Evolutionary conservation across 2,888 invertebrate genomes (phyloP).

Genomic region (Apocheima hispidaria): DNA sequence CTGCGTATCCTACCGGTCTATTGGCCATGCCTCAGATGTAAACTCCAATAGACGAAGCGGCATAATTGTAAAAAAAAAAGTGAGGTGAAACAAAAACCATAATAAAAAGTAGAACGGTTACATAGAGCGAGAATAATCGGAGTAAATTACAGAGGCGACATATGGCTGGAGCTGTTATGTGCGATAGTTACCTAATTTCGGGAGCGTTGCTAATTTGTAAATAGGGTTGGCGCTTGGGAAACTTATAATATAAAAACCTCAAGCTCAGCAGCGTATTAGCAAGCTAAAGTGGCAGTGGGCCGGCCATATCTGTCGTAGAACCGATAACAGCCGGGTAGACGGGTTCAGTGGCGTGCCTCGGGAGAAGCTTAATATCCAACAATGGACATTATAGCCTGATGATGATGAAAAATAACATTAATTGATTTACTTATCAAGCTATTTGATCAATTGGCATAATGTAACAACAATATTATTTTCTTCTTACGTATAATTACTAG

Average conservation of each 20-base stretch:
- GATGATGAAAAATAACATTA: no score
- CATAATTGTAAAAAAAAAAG: conserved; percentile 43
- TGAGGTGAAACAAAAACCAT: conserved; percentile 40
- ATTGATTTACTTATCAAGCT: no score
- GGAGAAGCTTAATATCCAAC: no score
- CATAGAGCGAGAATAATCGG: conserved; percentile 45
- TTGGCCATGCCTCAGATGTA: conserved; percentile 41
- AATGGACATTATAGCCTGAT: no score
- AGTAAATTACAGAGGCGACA: conserved; percentile 45
- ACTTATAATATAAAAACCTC: background rate
- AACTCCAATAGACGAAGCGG: conserved; percentile 40
- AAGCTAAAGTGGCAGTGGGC: no score
- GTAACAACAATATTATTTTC: no score
- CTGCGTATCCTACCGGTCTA: conserved; percentile 29
- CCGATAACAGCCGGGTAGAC: no score
- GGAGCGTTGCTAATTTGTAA: conserved; percentile 12
- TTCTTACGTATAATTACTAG: no score
- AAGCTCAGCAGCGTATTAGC: no score
- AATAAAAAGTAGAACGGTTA: conserved; percentile 42
- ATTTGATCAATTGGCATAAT: no score
- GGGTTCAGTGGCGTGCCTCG: no score
- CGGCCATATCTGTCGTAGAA: no score
- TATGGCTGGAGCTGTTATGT: conserved; percentile 33
- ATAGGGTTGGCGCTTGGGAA: conserved; percentile 17
- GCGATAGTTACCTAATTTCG: conserved; percentile 10